Percentiles rank a stretch among this genome's conserved stretches.
Conservation (phyloP, 2,888 invertebrate genomes). For the Saturnia pavonia region DNA sequence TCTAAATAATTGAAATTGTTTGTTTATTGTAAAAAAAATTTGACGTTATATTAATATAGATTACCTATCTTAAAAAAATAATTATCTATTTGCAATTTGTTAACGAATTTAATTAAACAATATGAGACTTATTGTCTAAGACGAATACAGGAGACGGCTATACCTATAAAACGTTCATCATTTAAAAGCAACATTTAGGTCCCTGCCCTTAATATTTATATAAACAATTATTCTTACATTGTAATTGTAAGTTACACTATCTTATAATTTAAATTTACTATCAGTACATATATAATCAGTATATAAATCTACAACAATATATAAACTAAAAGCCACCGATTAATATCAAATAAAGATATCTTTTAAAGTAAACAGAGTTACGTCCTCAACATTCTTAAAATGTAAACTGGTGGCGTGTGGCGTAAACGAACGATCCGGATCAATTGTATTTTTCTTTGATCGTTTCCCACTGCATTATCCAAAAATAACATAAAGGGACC, state of each 20-base stretch:
- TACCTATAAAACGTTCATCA: neutral
- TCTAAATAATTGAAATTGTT: too few relatives aligned
- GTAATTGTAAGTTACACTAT: neutral
- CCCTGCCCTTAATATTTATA: neutral
- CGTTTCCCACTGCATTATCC: conserved; percentile 19
- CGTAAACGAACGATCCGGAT: conserved; percentile 28
- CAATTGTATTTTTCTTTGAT: conserved; percentile 31
- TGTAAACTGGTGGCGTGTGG: conserved; percentile 19
- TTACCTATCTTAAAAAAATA: too few relatives aligned
- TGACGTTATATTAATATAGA: too few relatives aligned
- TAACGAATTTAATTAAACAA: neutral
- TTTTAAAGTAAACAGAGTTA: conserved; percentile 18
- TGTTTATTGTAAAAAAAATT: too few relatives aligned
- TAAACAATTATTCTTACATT: neutral
- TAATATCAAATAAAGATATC: neutral
- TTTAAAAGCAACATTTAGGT: neutral
- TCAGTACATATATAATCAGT: neutral
- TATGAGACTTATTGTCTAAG: neutral
- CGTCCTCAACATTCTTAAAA: conserved; percentile 7
- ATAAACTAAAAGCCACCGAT: neutral
- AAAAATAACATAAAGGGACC: conserved; percentile 13
- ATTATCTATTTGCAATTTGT: too few relatives aligned
- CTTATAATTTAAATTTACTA: neutral
- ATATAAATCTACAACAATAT: neutral
- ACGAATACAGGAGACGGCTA: neutral